A percentile compares a stretch with the other conserved stretches of the same genome.
phyloP scores from a whole-genome alignment of 2,888 invertebrate species.

The Nymphalis urticae region DNA sequence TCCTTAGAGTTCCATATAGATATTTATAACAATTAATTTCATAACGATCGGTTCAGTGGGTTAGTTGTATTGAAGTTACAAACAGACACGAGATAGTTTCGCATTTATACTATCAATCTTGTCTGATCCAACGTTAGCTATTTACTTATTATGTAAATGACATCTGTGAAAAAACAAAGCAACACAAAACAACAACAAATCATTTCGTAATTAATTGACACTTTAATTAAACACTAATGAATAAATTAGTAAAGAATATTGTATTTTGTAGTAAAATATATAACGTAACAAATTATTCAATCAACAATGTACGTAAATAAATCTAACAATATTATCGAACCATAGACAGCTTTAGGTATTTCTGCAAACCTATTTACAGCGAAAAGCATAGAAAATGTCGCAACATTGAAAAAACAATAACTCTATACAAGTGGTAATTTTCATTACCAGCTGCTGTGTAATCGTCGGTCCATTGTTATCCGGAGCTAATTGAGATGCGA shows the following conservation, averaged over 20 bases:
- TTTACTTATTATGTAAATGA: not conserved
- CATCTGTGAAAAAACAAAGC: conserved; percentile 4
- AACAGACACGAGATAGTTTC: too few species aligned
- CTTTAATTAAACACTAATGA: conserved; percentile 22
- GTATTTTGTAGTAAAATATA: conserved; percentile 17
- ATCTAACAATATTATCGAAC: not conserved
- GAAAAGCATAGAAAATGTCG: conserved; percentile 21
- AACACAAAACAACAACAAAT: conserved; percentile 20
- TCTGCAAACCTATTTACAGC: not conserved
- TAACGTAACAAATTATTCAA: not conserved
- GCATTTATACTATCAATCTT: too few species aligned
- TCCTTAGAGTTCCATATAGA: too few species aligned
- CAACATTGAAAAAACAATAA: conserved; percentile 31
- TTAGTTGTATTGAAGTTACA: too few species aligned
- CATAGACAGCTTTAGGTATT: conserved; percentile 2
- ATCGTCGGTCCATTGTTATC: conserved; percentile 67
- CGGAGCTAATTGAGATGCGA: conserved; percentile 68
- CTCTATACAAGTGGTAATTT: conserved; percentile 32
- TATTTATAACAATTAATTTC: too few species aligned
- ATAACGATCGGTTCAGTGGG: too few species aligned
- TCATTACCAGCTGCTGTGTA: conserved; percentile 54
- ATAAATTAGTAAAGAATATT: conserved; percentile 1
- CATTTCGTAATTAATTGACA: conserved; percentile 9
- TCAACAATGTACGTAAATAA: not conserved
- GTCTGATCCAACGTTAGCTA: too few species aligned